Evolutionary conservation across 2,888 invertebrate species (phyloP), one percentile per base, ranked within the genome.

Genomic region (Philhelius pedissequus): DNA sequence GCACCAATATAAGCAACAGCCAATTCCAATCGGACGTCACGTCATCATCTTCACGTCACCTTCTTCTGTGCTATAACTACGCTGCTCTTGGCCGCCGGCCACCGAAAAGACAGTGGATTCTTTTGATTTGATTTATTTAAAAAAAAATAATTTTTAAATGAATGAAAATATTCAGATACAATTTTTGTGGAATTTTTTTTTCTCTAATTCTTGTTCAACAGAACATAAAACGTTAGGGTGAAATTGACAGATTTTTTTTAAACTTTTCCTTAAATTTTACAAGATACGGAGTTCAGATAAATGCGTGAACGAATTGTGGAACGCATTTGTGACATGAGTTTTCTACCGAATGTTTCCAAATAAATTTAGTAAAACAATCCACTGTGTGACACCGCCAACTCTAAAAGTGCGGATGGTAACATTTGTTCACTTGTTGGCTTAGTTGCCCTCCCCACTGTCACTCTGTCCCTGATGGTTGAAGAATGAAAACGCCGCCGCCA

Each of bases 1-100:
- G 13, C 18, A 54, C 18, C 32, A 32, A 58, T 48, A 58, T 43
- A 58, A 62, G 38, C 20, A 58, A 32, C 58, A 84, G 54, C 54
- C 45, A 79, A 58, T 75, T 52, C 70, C 64, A 84, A 84, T 79
- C 30, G 79, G 66, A 79, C 83, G 75, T 79, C 83, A 79, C 79
- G 45, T 45, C 13, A n/a, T 27, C 13, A 15, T 50, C 35, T 54
- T 79, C 79, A 79, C 74, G 58, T 79, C 43, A 32, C 32, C 43
- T 58, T 71, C 69, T 20, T 22, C 32, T 32, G 48, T 11, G 7
- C 27, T 45, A 38, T 62, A n/a, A n/a, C n/a, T n/a, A n/a, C n/a
- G n/a, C n/a, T n/a, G n/a, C n/a, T n/a, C n/a, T n/a, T n/a, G n/a
- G n/a, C n/a, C n/a, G n/a, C n/a, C n/a, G n/a, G n/a, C n/a, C 22